Percentiles rank a stretch among this genome's conserved stretches.
Conservation (phyloP, 2,888 invertebrate genomes). For the Cataglyphis altisquamis region DNA sequence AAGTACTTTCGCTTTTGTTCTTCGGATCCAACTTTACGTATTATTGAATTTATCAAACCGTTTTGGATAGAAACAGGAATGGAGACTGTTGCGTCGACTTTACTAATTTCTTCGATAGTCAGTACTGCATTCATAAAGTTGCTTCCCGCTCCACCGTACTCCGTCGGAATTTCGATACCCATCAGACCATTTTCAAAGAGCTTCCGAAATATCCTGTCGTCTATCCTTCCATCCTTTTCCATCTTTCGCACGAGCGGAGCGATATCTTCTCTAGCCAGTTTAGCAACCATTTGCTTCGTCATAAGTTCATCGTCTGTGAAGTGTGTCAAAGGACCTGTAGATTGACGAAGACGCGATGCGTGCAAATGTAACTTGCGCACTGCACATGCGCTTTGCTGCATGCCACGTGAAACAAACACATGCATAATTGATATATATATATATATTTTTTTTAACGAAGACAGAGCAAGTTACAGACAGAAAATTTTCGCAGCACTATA, state of each 20-base stretch:
- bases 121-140: slow-evolving; percentile 96
- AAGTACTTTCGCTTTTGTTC: slow-evolving; percentile 97
- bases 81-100: slow-evolving; percentile 96
- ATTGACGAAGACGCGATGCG: slow-evolving; percentile 57
- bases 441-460: too few relatives aligned
- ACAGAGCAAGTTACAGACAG: not conserved
- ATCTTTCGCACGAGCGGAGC: slow-evolving; percentile 95
- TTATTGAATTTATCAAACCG: slow-evolving; percentile 94
- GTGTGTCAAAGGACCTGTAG: slow-evolving; percentile 90
- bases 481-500: not conserved
- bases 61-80: slow-evolving; percentile 97
- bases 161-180: slow-evolving; percentile 95
- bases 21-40: slow-evolving; percentile 91
- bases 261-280: slow-evolving; percentile 95
- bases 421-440: not conserved
- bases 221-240: slow-evolving; percentile 95
- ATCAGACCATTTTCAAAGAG: slow-evolving; percentile 97
- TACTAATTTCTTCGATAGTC: slow-evolving; percentile 96
- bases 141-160: slow-evolving; percentile 96
- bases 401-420: slow-evolving; percentile 42
- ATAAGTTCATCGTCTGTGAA: slow-evolving; percentile 95
- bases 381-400: slow-evolving; percentile 58
- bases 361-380: slow-evolving; percentile 19
- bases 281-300: slow-evolving; percentile 96
- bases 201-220: slow-evolving; percentile 91